Conservation (phyloP, 2,113 vertebrate species). For the Lophotis ruficrista region DNA sequence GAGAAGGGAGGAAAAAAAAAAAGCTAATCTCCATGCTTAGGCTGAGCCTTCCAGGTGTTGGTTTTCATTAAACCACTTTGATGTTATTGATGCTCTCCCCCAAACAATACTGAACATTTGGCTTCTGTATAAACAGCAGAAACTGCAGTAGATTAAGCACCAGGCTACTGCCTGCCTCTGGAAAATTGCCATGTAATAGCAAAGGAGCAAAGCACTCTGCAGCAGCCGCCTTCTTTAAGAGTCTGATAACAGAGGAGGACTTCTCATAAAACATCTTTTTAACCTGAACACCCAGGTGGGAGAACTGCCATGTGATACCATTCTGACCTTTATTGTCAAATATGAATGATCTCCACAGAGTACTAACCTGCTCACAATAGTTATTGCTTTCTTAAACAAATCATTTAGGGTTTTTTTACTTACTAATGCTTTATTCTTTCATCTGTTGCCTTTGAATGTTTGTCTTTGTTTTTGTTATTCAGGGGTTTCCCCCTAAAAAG, state of each 20-base stretch:
- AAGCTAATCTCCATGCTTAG: not conserved
- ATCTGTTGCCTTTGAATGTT: not conserved
- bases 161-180: not conserved
- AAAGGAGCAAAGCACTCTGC: not conserved
- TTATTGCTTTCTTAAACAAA: not conserved
- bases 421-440: not conserved
- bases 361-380: not conserved
- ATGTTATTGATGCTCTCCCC: not conserved
- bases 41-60: not conserved
- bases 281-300: not conserved
- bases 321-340: not conserved
- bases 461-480: not conserved
- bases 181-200: not conserved
- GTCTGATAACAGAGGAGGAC: not conserved
- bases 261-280: slow-evolving; percentile 24
- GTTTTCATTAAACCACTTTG: not conserved
- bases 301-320: not conserved
- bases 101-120: not conserved
- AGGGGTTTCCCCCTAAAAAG: not conserved
- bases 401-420: not conserved
- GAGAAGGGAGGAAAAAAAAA: not conserved
- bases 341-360: not conserved
- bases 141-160: not conserved
- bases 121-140: not conserved
- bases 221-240: not conserved